Base-by-base conservation (phyloP, 2,797 vertebrate genomes). In the Periophthalmus magnuspinnatus region DNA sequence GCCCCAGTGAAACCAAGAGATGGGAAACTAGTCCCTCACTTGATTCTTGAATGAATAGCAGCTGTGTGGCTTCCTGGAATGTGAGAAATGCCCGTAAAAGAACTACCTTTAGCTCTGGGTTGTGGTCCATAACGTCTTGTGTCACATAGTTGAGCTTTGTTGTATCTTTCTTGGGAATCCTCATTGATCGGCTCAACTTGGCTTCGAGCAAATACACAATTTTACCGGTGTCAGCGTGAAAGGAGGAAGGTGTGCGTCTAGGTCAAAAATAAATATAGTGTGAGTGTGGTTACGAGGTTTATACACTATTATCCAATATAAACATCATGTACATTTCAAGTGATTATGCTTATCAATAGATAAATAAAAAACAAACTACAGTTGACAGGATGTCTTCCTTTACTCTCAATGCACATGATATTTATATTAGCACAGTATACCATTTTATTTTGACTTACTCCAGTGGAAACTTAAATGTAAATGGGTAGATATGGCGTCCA, bases 401-500 rank as follows among this genome's bases (percentile, higher is more conserved):
- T 41, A 11, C 11, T 24, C n/a, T 1, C 19, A n/a, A 7, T n/a
- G 6, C 52, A 11, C 9, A 22, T 11, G 10, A 55, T 22, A 13
- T 55, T 11, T 55, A 34, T n/a, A n/a, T 45, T 45, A 45, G 41
- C 41, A 45, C 13, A 45, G 41, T 45, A 14, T 45, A 45, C 11
- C 41, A 45, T 10, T 55, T 2, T 55, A n/a, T n/a, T 34, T 7
- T 3, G 22, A 85, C 92, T 83, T 84, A 94, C 93, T 79, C 52
- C 0, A 6, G 2, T 11, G 92, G 93, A 62, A 94, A 58, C 79
- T 92, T 90, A 72, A 94, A 91, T n/a, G 73, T 82, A 77, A 93
- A 94, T 0, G 90, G 89, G 74, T 92, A 94, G 55, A 90, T 70
- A 47, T 94, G 91, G 72, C 28, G 36, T 38, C 92, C 92, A 6